Base-by-base conservation (phyloP, 1,140 invertebrate genomes). In the Periplaneta americana region DNA sequence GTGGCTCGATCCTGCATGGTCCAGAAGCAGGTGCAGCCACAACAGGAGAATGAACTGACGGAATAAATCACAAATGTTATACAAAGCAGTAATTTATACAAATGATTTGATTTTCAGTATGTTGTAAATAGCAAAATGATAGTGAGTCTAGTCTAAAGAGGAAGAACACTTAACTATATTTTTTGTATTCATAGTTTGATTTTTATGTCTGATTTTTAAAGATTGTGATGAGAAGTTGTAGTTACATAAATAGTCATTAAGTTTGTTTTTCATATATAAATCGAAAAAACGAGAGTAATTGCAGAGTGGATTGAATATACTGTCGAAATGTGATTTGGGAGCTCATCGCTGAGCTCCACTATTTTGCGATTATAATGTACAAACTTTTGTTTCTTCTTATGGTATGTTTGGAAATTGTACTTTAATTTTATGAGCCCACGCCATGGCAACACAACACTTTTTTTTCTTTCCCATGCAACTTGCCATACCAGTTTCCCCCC, bases 1-100 rank as follows among this genome's bases (percentile, higher is more conserved):
- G 97, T 98, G 66, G 97, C 97, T 18, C 91, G 96, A 81, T 98
- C 97, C 0, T 98, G 97, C 89, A 96, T 98, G 92, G 95, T 96
- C 79, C 95, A 95, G 85, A 96, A 95, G 86, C 91, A 92, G 84
- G 88, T 90, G 39, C 89, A 90, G 83, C 91, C 89, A 82, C 87
- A 89, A 80, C 90, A 90, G 83, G 91, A 92, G 84, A 87, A 88
- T 37, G 91, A 92, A 83, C 87, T 91, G 79, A 11, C 78, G 33
- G 82, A 82, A 34, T 80, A 48, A 75, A 6, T 66, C 22, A 28
- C 13, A 2, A 28, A n/a, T 66, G 22, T 9, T n/a, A 28, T 8
- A 66, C 8, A 5, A n/a, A 28, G 48, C 1, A 66, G 48, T 66
- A n/a, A 28, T 66, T n/a, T 66, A 66, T n/a, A 28, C 48, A 66